phyloP scores from a whole-genome alignment of 1,140 invertebrate genomes.

The Apis mellifera region DNA sequence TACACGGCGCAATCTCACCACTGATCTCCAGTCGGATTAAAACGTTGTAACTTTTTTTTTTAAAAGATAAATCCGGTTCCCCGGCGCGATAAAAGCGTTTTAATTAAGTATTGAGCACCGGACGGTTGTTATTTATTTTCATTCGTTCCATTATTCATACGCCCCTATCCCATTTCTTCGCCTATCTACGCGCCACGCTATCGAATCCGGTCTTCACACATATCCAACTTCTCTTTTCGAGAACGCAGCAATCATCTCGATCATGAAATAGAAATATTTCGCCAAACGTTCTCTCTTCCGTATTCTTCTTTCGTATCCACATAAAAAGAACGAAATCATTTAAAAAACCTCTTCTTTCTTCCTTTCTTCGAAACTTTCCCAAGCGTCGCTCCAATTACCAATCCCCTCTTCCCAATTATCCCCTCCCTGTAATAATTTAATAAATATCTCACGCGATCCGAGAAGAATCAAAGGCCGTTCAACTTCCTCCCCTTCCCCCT shows the following conservation, averaged over 20 bases:
- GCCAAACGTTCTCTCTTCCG: too few species aligned
- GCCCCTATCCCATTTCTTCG: constrained; percentile 17
- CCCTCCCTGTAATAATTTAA: too few species aligned
- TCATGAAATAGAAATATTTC: too few species aligned
- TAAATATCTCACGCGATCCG: too few species aligned
- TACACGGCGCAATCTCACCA: constrained; percentile 31
- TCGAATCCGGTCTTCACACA: background rate
- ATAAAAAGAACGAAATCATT: too few species aligned
- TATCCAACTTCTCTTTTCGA: background rate
- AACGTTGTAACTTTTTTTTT: constrained; percentile 40
- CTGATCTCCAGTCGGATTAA: constrained; percentile 38
- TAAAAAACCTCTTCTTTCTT: too few species aligned
- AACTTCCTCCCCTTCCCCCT: background rate
- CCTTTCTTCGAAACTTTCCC: too few species aligned
- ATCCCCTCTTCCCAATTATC: too few species aligned
- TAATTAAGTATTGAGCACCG: constrained; percentile 46
- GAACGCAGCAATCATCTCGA: background rate
- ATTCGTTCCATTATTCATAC: constrained; percentile 38
- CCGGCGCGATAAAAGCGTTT: constrained; percentile 36
- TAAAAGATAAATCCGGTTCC: constrained; percentile 40
- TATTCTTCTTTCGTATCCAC: too few species aligned
- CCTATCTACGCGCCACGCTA: background rate
- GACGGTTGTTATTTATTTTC: constrained; percentile 24
- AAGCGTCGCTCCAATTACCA: too few species aligned
- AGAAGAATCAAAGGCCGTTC: background rate